Evolutionary conservation across 2,888 invertebrate species (phyloP).

Genomic region (Hemicrepidius hirtus): DNA sequence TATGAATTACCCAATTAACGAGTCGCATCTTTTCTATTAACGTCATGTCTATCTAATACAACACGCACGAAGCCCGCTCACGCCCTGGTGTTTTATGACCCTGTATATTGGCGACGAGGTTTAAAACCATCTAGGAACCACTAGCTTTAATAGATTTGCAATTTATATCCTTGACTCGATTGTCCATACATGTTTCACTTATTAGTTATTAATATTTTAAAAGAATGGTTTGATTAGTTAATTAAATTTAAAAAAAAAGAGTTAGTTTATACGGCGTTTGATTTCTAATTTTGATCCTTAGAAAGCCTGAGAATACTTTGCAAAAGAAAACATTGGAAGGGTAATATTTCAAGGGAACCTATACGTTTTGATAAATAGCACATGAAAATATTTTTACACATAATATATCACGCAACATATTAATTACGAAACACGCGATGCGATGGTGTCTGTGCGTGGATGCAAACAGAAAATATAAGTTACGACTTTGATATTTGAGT

Average conservation of each 20-base stretch:
- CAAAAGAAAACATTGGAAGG: background rate
- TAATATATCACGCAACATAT: conserved; percentile 26
- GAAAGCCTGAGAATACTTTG: background rate
- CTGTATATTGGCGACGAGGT: conserved; percentile 37
- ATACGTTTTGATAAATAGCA: conserved; percentile 8
- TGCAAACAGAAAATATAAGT: conserved; percentile 13
- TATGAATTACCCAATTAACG: conserved; percentile 56
- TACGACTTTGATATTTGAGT: conserved; percentile 25
- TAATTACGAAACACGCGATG: conserved; percentile 15
- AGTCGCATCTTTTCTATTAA: conserved; percentile 54
- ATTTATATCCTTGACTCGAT: conserved; percentile 35
- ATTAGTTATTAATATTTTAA: conserved; percentile 23
- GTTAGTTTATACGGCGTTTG: background rate
- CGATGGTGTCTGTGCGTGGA: background rate
- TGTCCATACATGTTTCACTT: conserved; percentile 37
- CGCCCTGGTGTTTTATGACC: conserved; percentile 45
- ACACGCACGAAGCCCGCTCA: conserved; percentile 43
- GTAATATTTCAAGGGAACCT: background rate
- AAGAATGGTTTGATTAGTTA: conserved; percentile 41
- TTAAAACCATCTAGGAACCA: conserved; percentile 32
- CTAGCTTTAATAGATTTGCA: conserved; percentile 41
- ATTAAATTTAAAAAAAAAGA: conserved; percentile 25
- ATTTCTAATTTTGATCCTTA: background rate
- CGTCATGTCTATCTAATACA: conserved; percentile 44
- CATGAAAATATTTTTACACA: conserved; percentile 14